Percentiles rank a stretch among this genome's conserved stretches.
phyloP scores from a whole-genome alignment of 2,113 vertebrate genomes.

The Caretta caretta region DNA sequence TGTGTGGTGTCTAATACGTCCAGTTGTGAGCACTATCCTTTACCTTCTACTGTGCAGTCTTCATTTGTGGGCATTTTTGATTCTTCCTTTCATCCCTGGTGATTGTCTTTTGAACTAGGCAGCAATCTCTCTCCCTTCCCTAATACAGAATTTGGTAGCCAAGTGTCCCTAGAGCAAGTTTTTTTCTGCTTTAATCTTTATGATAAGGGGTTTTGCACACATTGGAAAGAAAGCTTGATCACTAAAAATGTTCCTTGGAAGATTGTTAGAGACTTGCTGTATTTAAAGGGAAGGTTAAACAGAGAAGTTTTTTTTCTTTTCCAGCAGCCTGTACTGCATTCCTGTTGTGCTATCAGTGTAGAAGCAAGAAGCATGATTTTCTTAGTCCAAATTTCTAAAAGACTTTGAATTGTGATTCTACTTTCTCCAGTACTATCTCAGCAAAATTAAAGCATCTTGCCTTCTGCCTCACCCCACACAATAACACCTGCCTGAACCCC shows the following conservation, averaged over 20 bases:
- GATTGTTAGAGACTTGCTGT: neutral
- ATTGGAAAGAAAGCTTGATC: neutral
- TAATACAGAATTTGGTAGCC: neutral
- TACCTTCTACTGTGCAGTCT: neutral
- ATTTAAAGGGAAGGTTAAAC: neutral
- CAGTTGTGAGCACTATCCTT: neutral
- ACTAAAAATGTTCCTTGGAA: neutral
- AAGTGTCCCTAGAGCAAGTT: neutral
- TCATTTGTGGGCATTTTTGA: neutral
- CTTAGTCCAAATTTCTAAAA: neutral
- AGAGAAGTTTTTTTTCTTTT: neutral
- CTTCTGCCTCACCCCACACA: neutral
- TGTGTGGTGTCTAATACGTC: neutral
- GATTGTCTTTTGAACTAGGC: neutral
- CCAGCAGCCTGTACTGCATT: neutral
- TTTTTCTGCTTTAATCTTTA: conserved; percentile 19
- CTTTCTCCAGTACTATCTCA: neutral
- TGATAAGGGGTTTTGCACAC: neutral
- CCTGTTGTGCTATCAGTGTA: neutral
- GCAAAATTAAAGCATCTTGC: neutral
- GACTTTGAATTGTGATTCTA: neutral
- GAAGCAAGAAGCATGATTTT: neutral
- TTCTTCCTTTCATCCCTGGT: neutral
- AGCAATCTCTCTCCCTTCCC: neutral
- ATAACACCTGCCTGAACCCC: neutral